Percentiles rank a stretch among this genome's conserved stretches.
Conservation (phyloP, 2,888 invertebrate species). For the Pseudococcus longispinus region DNA sequence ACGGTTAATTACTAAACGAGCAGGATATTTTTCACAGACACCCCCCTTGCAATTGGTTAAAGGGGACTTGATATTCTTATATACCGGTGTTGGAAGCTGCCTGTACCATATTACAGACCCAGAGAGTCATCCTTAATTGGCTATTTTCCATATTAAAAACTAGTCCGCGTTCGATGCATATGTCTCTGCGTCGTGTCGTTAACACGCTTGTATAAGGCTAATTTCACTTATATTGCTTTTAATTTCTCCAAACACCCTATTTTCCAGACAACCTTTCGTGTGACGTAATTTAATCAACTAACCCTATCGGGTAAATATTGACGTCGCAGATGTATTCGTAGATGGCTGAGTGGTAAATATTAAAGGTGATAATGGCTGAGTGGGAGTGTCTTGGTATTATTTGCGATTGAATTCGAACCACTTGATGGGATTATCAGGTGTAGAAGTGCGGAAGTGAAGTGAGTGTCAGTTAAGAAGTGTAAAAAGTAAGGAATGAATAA, state of each 20-base stretch:
- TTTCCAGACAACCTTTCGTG: background rate
- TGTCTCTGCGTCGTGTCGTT: background rate
- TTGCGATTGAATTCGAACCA: background rate
- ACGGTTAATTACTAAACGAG: background rate
- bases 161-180: background rate
- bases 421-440: background rate
- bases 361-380: background rate
- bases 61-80: background rate
- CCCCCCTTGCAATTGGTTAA: background rate
- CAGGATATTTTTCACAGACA: background rate
- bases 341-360: background rate
- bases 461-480: background rate
- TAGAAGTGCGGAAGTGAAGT: background rate
- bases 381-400: background rate
- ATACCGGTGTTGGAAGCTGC: background rate
- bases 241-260: slow-evolving; percentile 19
- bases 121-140: background rate
- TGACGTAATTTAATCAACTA: background rate
- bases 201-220: background rate
- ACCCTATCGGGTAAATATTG: background rate
- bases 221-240: slow-evolving; percentile 9
- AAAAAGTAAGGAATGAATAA: background rate
- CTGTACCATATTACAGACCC: background rate
- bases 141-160: slow-evolving; percentile 13
- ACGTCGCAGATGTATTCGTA: background rate